These are phyloP conservation scores for Trichomalopsis sarcophagae DNA, from an alignment of 1,140 invertebrate species.

Conservation along the genomic window DNA sequence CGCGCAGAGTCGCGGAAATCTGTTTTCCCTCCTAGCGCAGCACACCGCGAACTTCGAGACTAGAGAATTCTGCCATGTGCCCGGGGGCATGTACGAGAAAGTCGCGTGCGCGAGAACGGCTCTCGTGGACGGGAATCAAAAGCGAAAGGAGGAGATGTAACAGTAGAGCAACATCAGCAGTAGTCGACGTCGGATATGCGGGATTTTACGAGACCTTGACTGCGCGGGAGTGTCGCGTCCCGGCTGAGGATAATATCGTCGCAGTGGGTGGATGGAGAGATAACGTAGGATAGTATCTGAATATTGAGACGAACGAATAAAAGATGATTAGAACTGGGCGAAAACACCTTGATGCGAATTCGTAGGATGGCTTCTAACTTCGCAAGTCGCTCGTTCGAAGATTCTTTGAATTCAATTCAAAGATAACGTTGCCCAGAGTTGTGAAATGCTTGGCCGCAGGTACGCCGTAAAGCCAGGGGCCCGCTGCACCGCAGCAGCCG, in stretches of 20 bases:
- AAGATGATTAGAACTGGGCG: constrained; percentile 42
- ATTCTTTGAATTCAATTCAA: background rate
- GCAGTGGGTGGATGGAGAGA: background rate
- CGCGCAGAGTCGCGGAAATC: background rate
- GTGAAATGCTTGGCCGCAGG: background rate
- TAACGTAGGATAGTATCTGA: constrained; percentile 62
- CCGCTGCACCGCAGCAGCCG: constrained; percentile 18
- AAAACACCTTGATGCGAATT: constrained; percentile 63
- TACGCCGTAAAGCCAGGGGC: background rate
- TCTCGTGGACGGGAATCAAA: background rate
- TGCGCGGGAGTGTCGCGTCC: background rate
- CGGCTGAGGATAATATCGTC: background rate
- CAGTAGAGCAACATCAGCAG: background rate
- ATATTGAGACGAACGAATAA: constrained; percentile 57
- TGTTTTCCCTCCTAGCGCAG: background rate
- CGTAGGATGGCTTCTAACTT: constrained; percentile 31
- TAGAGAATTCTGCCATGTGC: background rate
- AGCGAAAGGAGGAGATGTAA: background rate
- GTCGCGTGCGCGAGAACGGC: background rate
- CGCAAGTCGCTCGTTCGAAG: too few species aligned
- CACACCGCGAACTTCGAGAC: too few species aligned
- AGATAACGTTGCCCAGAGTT: background rate
- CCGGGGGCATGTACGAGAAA: background rate
- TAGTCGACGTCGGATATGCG: background rate
- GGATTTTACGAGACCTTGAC: constrained; percentile 14